Evolutionary conservation across 2,888 invertebrate genomes (phyloP), one percentile per base, ranked within the genome.

Genomic region (Tigriopus californicus): DNA sequence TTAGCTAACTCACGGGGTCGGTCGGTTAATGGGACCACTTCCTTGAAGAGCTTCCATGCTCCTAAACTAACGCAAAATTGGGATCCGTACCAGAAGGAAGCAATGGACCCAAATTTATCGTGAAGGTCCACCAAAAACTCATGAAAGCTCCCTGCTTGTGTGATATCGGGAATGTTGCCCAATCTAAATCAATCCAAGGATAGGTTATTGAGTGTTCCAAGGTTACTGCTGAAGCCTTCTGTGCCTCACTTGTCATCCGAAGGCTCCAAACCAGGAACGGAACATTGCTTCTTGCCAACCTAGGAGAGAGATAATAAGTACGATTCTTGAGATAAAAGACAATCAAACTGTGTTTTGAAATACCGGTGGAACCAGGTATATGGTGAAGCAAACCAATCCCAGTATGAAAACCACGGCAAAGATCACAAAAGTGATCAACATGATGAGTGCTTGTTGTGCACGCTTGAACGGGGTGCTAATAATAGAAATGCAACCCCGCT

Each of bases 81-180:
- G 22, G 67, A 62, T 40, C 70, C 70, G 64, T 67, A 67, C 71
- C 71, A 72, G 63, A 73, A 72, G n/a, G 70, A 69, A 13, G 68
- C 68, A 33, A 72, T 70, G 2, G 67, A 63, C 13, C 72, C 72
- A 64, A 66, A 70, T 49, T 67, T 62, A 33, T 66, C 63, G 58
- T 73, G 72, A 3, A 71, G 64, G n/a, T 67, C 65, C 22, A 65
- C 44, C 10, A 73, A 64, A 65, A 71, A 73, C 64, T 71, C 66
- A 62, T 71, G 71, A 3, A 72, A 64, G 62, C 71, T 70, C n/a
- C 71, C 72, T 47, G 69, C 69, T 49, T 66, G 64, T 3, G 56
- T 62, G 46, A 72, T 70, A 60, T 72, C 72, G 25, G 68, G 64
- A 40, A 70, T 54, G 62, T 72, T 73, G 5, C 72, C 72, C 33